Conservation (phyloP, 35 echinoderm and acorn worm species). For the Ophioderma brevispina region DNA sequence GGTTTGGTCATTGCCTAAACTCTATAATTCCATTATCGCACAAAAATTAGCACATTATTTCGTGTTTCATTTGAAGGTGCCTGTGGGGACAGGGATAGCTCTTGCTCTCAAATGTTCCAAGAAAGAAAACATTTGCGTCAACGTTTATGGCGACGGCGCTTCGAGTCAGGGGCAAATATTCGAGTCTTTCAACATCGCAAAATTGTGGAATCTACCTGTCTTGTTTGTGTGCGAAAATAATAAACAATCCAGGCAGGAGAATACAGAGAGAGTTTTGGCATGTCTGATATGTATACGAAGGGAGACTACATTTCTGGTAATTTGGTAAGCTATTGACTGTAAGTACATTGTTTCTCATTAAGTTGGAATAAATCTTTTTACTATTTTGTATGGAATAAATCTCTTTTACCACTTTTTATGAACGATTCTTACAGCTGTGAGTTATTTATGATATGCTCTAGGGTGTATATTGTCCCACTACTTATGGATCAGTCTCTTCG, state of each 20-base stretch:
- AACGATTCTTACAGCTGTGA: too few species aligned
- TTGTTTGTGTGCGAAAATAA: conserved; percentile 97
- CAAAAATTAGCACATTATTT: too few species aligned
- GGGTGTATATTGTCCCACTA: too few species aligned
- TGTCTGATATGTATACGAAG: conserved; percentile 67
- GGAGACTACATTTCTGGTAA: conserved; percentile 96
- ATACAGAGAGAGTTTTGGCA: conserved; percentile 69
- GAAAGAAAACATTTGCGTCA: conserved; percentile 64
- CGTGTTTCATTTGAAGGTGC: conserved; percentile 77
- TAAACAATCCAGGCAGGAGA: conserved; percentile 71
- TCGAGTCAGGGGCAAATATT: conserved; percentile 92
- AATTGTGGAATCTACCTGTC: conserved; percentile 91
- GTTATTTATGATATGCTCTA: too few species aligned
- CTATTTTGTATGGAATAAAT: too few species aligned
- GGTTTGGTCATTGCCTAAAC: too few species aligned
- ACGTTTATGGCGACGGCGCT: conserved; percentile 93
- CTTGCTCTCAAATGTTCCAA: conserved; percentile 58
- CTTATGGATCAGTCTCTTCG: too few species aligned
- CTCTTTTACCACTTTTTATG: too few species aligned
- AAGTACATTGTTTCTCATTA: too few species aligned
- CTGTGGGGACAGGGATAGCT: conserved; percentile 87
- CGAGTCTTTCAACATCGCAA: conserved; percentile 91
- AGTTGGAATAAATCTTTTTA: too few species aligned
- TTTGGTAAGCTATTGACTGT: too few species aligned
- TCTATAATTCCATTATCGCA: too few species aligned